A percentile compares a stretch with the other conserved stretches of the same genome.
Evolutionary conservation across 2,797 vertebrate genomes (phyloP).

Genomic region (Calcarius lapponicus): DNA sequence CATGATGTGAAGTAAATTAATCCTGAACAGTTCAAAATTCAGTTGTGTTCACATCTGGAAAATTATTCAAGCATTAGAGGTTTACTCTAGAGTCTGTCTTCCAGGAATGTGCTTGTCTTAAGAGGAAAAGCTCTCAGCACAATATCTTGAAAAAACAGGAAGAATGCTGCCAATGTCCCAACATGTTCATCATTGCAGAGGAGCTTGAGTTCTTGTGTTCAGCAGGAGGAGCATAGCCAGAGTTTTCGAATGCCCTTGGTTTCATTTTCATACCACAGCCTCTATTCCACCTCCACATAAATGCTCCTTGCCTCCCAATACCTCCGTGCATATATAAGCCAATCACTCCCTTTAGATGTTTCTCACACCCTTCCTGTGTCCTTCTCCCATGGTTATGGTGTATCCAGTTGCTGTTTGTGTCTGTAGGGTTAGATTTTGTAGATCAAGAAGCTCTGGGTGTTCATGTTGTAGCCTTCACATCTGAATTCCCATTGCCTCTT

Average conservation of each 20-base stretch:
- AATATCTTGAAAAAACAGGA: background rate
- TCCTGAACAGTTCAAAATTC: background rate
- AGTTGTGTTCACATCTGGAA: background rate
- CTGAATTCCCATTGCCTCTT: background rate
- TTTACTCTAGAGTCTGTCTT: background rate
- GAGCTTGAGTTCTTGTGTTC: background rate
- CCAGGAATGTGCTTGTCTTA: background rate
- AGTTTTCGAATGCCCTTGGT: background rate
- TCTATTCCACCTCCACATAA: background rate
- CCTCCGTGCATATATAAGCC: background rate
- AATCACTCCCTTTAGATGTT: background rate
- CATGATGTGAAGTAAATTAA: background rate
- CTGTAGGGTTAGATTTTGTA: background rate
- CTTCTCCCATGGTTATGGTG: rapidly evolving
- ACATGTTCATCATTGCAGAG: background rate
- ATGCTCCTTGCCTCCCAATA: background rate
- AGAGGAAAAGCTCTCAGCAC: background rate
- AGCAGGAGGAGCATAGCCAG: background rate
- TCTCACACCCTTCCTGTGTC: background rate
- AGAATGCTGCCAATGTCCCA: background rate
- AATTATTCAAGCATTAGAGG: background rate
- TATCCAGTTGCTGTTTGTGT: background rate
- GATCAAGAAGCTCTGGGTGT: background rate
- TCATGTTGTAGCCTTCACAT: background rate
- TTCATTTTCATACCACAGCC: background rate